Percentiles rank a stretch among this genome's conserved stretches.
Conservation (phyloP, 2,113 vertebrate genomes). For the Labeo catla region DNA sequence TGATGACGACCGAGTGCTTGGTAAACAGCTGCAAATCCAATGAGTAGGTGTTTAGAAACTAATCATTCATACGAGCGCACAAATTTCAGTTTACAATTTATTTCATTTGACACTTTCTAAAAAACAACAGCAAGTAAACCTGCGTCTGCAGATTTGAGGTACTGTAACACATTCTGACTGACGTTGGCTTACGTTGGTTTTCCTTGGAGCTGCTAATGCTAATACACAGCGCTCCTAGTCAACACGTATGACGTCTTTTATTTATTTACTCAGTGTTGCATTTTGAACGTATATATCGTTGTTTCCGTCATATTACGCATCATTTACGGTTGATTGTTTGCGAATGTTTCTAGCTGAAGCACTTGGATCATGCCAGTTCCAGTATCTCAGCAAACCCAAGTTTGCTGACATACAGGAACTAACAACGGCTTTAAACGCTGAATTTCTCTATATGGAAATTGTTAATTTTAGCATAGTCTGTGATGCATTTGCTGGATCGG, state of each 20-base stretch:
- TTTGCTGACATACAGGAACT: background rate
- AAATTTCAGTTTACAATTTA: background rate
- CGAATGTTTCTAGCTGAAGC: too few species aligned
- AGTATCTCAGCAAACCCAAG: background rate
- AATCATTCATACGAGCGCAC: background rate
- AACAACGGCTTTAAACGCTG: background rate
- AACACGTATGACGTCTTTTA: background rate
- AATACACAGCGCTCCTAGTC: background rate
- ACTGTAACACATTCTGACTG: background rate
- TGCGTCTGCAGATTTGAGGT: background rate
- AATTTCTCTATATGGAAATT: background rate
- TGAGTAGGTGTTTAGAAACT: background rate
- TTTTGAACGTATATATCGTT: background rate
- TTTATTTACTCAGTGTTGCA: background rate
- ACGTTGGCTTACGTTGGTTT: background rate
- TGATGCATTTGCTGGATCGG: background rate
- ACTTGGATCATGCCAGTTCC: background rate
- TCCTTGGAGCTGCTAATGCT: slow-evolving; percentile 31
- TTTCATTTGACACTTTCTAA: background rate
- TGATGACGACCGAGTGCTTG: background rate
- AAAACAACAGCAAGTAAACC: background rate
- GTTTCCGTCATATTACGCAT: background rate
- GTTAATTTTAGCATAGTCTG: background rate
- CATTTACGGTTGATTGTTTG: background rate
- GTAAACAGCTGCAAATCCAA: background rate